Conservation (phyloP, 2,113 vertebrate genomes). For the Caranx ignobilis region DNA sequence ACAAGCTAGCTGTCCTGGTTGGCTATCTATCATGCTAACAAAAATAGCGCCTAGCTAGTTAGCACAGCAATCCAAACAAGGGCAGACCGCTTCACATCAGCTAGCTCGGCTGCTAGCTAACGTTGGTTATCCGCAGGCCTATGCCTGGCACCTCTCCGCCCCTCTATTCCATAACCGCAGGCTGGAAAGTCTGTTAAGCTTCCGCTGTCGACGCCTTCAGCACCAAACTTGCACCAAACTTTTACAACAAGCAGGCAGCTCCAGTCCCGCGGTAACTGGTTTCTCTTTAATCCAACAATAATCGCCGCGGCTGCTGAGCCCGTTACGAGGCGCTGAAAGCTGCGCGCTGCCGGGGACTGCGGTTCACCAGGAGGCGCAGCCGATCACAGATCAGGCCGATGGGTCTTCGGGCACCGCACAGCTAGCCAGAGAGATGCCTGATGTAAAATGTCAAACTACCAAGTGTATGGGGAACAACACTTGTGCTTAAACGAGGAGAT, state of each 20-base stretch:
- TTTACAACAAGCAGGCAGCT: not conserved
- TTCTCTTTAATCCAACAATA: conserved; percentile 60
- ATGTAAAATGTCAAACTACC: conserved; percentile 50
- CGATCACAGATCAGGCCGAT: conserved; percentile 64
- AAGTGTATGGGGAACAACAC: no score
- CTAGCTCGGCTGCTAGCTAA: conserved; percentile 62
- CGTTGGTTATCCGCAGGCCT: conserved; percentile 59
- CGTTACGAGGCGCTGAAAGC: conserved; percentile 17
- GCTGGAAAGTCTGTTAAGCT: conserved; percentile 21
- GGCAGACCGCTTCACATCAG: conserved; percentile 37
- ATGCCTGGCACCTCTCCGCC: conserved; percentile 42
- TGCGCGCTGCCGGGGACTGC: conserved; percentile 61
- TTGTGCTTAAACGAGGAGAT: not conserved
- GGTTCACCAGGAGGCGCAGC: conserved; percentile 52
- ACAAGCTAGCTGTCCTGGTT: conserved; percentile 29
- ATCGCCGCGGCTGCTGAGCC: conserved; percentile 9
- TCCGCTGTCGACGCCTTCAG: conserved; percentile 2
- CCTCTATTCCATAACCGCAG: conserved; percentile 63
- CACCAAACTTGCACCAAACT: conserved; percentile 50
- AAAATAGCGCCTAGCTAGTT: conserved; percentile 65
- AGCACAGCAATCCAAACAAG: conserved; percentile 66
- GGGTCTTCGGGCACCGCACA: conserved; percentile 83
- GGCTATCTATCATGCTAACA: conserved; percentile 70
- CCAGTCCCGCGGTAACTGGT: conserved; percentile 23
- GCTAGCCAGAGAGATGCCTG: conserved; percentile 77